Evolutionary conservation across 37 sponge, comb jelly and placozoan genomes (phyloP).

Genomic region (Oscarella lobularis): DNA sequence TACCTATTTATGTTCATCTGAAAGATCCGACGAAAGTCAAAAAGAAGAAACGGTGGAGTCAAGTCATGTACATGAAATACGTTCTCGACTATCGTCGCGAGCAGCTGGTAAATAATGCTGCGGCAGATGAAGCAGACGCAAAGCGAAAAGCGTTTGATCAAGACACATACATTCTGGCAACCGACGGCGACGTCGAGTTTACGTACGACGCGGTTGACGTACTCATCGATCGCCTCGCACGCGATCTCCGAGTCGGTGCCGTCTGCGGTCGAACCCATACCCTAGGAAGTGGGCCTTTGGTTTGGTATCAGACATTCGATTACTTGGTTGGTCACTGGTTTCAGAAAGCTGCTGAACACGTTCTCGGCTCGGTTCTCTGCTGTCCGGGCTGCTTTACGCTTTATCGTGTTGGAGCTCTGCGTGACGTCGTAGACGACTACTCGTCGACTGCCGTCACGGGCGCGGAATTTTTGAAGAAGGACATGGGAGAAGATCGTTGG

Average conservation of each 20-base stretch:
- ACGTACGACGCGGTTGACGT: constrained; percentile 44
- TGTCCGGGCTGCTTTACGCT: constrained; percentile 84
- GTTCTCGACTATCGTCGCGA: constrained; percentile 34
- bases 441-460: constrained; percentile 34
- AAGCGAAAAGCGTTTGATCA: too few species aligned
- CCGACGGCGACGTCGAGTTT: constrained; percentile 84
- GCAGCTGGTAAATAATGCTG: too few species aligned
- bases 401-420: constrained; percentile 59
- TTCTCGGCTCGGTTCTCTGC: constrained; percentile 78
- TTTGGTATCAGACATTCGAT: constrained; percentile 75
- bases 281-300: constrained; percentile 57
- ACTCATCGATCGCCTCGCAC: constrained; percentile 53
- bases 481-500: constrained; percentile 95
- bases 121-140: too few species aligned
- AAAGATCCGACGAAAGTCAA: constrained; percentile 68
- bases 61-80: constrained; percentile 92
- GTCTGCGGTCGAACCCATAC: constrained; percentile 83
- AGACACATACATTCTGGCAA: constrained; percentile 76
- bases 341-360: constrained; percentile 33
- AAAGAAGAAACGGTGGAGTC: constrained; percentile 76
- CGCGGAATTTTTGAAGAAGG: constrained; percentile 76
- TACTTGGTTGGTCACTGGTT: constrained; percentile 8
- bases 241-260: constrained; percentile 61
- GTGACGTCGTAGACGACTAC: constrained; percentile 49
- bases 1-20: constrained; percentile 60